Percentiles rank a stretch among this genome's conserved stretches.
Conservation (phyloP, 2,797 vertebrate species). For the Psittacula derbiana region DNA sequence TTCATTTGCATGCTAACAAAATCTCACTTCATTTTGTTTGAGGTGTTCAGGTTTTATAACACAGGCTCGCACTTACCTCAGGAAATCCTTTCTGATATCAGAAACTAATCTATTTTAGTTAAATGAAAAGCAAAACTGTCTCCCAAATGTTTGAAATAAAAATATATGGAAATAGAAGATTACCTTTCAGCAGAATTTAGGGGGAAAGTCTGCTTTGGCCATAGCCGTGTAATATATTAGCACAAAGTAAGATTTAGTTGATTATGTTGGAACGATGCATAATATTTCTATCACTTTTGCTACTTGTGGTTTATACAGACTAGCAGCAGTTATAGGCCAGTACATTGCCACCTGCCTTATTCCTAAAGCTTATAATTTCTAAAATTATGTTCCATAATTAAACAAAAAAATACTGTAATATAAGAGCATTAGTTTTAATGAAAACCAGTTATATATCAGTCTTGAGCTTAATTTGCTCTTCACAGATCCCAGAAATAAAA, state of each 20-base stretch:
- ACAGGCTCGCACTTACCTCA: background rate
- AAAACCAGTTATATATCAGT: constrained; percentile 10
- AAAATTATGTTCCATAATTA: constrained; percentile 32
- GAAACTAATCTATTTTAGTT: background rate
- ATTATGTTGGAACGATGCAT: background rate
- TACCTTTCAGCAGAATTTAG: background rate
- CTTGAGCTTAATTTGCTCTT: constrained; percentile 31
- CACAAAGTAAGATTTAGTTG: background rate
- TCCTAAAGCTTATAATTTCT: constrained; percentile 12
- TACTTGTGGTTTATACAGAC: background rate
- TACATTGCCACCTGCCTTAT: background rate
- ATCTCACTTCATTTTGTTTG: background rate
- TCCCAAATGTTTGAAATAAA: background rate
- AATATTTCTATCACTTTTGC: background rate
- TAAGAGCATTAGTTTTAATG: constrained; percentile 27
- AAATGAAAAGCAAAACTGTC: background rate
- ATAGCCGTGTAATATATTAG: background rate
- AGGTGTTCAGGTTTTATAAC: background rate
- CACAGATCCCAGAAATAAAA: constrained; percentile 32
- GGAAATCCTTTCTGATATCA: background rate
- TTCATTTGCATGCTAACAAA: background rate
- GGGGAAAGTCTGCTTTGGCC: background rate
- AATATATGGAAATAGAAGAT: background rate
- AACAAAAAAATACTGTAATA: constrained; percentile 6
- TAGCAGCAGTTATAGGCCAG: background rate